Conservation (phyloP, 2,797 vertebrate species). For the Ceryle rudis region DNA sequence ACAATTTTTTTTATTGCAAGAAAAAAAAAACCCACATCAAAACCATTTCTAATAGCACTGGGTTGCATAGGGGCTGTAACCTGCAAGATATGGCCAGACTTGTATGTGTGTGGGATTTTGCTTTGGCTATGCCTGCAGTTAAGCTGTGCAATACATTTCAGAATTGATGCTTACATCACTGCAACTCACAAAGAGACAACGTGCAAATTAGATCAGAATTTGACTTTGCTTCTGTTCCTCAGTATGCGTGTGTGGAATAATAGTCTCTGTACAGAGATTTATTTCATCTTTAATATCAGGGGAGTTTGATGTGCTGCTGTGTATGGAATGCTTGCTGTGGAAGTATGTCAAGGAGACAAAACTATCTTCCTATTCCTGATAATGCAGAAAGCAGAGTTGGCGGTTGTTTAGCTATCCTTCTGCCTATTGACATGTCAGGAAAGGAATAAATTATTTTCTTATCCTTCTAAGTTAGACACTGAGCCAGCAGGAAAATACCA, state of each 20-base stretch:
- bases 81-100: background rate
- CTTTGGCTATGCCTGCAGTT: background rate
- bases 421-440: background rate
- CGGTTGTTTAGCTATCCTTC: background rate
- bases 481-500: background rate
- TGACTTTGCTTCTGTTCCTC: background rate
- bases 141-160: background rate
- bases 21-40: no score
- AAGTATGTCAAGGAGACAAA: conserved; percentile 53
- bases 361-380: background rate
- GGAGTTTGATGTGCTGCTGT: background rate
- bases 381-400: background rate
- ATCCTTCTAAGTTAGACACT: background rate
- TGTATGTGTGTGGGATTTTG: background rate
- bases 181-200: background rate
- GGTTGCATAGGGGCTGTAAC: background rate
- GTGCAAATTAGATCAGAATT: background rate
- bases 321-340: background rate
- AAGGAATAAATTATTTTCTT: background rate
- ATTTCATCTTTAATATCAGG: conserved; percentile 4
- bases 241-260: background rate
- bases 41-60: background rate
- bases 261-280: background rate
- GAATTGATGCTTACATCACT: background rate
- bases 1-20: background rate